Base-by-base conservation (phyloP, 2,113 vertebrate species). In the Callopanchax toddi region DNA sequence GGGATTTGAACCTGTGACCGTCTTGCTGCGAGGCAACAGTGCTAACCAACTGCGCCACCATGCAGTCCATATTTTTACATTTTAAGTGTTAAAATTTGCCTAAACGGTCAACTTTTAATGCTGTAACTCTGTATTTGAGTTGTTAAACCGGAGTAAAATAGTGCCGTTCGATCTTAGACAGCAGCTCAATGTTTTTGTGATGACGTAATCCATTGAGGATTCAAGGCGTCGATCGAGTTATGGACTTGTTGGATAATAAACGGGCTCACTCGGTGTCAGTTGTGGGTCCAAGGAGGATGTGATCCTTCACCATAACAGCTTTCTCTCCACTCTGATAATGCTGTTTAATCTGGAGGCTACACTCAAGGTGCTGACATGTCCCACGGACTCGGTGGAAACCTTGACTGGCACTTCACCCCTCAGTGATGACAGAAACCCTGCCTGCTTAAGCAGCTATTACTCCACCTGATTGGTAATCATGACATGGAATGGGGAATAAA, bases 391-490 rank as follows among this genome's bases (percentile, higher is more conserved):
- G 11, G 61, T 53, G 52, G 69, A 83, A 87, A 79, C 87, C 87
- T 91, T 93, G 89, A 91, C 86, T 89, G 86, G 70, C 82, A 78
- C 65, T 86, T 91, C 85, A 90, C 79, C 85, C 81, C 78, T 66
- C 58, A 21, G 73, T 59, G 76, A 82, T 83, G 88, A 85, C 76
- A 84, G 76, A 88, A 78, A 56, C 66, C 76, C 82, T 76, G 81
- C 80, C 87, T 82, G 82, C 81, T 89, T 89, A 83, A 87, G 71
- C 83, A 84, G 83, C 82, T 76, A 88, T 91, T 87, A 87, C 83
- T 86, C 76, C 71, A 66, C 64, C 84, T 90, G 89, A 90, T 87
- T 91, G 86, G 88, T 91, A 89, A 91, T 91, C 87, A 89, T 78
- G 84, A 78, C 86, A 76, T 71, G 76, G 78, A 78, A 59, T 62